phyloP scores from a whole-genome alignment of 2,797 vertebrate species.

The Balearica regulorum region DNA sequence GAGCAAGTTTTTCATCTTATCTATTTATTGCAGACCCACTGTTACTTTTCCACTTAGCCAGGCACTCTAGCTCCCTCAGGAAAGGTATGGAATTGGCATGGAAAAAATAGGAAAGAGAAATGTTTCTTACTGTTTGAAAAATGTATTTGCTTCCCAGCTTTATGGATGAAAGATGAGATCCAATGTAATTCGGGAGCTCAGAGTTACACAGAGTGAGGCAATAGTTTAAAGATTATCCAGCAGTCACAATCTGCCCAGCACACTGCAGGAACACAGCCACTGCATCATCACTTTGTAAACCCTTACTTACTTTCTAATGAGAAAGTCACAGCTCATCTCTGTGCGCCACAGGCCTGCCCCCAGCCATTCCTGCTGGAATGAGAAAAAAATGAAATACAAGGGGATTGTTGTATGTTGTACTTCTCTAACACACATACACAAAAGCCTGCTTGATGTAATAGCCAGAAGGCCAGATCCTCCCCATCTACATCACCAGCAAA shows the following conservation, averaged over 20 bases:
- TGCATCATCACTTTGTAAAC: neutral
- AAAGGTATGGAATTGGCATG: neutral
- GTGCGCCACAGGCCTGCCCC: neutral
- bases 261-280: neutral
- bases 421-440: neutral
- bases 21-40: slow-evolving; percentile 1
- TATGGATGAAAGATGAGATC: neutral
- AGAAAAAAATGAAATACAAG: neutral
- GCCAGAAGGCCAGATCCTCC: neutral
- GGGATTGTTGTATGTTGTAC: neutral
- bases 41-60: slow-evolving; percentile 23
- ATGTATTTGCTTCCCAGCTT: neutral
- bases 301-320: neutral
- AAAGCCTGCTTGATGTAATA: neutral
- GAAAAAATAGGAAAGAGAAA: neutral
- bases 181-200: neutral
- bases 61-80: neutral
- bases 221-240: neutral
- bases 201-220: neutral
- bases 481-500: neutral
- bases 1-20: slow-evolving; percentile 24
- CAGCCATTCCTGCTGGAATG: neutral
- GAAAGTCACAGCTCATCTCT: neutral
- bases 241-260: neutral
- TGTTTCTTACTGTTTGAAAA: slow-evolving; percentile 4